These are phyloP conservation scores for Drosophila aldrichi DNA, from an alignment of 2,888 invertebrate genomes.

Conservation along the genomic window DNA sequence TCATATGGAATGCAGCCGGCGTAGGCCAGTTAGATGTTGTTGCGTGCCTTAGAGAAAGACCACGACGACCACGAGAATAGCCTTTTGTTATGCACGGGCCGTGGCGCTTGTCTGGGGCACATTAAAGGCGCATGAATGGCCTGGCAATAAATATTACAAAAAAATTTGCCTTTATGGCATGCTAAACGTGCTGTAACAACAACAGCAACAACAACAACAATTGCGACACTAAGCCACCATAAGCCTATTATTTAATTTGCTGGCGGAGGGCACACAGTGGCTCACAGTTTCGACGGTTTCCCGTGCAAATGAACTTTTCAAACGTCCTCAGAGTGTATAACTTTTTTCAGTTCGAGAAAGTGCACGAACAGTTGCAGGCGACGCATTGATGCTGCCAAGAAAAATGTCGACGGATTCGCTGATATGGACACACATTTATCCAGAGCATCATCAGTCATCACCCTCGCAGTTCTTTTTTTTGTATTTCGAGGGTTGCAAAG, in stretches of 20 bases:
- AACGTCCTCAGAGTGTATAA: slow-evolving; percentile 68
- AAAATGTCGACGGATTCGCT: slow-evolving; percentile 5
- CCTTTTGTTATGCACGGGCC: slow-evolving; percentile 76
- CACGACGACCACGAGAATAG: slow-evolving; percentile 40
- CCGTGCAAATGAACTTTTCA: slow-evolving; percentile 76
- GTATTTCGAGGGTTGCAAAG: slow-evolving; percentile 73
- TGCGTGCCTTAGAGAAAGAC: slow-evolving; percentile 32
- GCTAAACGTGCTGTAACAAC: slow-evolving; percentile 65
- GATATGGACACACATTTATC: slow-evolving; percentile 21
- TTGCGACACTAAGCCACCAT: slow-evolving; percentile 76
- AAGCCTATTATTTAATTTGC: slow-evolving; percentile 81
- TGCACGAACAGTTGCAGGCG: slow-evolving; percentile 57
- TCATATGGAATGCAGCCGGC: slow-evolving; percentile 76
- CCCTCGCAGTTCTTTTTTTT: slow-evolving; percentile 57
- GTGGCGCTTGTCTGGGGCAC: slow-evolving; percentile 80
- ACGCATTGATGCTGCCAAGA: slow-evolving; percentile 15
- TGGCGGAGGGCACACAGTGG: not conserved
- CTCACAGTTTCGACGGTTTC: not conserved
- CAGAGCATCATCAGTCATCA: slow-evolving; percentile 82
- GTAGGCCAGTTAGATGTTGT: slow-evolving; percentile 72
- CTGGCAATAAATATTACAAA: slow-evolving; percentile 77
- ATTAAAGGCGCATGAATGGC: slow-evolving; percentile 80
- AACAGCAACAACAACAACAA: slow-evolving; percentile 42
- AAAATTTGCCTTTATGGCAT: slow-evolving; percentile 79
- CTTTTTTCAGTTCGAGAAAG: slow-evolving; percentile 28